A percentile compares a stretch with the other conserved stretches of the same genome.
phyloP scores from a whole-genome alignment of 1,140 invertebrate species.

The Sminthurides bifidus region DNA sequence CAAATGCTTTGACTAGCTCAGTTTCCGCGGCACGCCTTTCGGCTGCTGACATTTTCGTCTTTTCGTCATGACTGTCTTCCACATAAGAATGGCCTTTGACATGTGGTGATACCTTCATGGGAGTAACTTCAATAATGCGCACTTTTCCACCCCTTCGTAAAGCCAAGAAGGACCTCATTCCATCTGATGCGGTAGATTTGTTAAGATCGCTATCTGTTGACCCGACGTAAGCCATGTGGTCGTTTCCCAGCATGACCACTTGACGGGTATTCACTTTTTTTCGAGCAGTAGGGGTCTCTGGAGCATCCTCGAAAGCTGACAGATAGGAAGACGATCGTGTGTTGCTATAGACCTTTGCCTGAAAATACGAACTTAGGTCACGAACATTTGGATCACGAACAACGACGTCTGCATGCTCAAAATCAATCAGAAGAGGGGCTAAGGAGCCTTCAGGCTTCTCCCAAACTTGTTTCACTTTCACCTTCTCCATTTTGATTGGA shows the following conservation, averaged over 20 bases:
- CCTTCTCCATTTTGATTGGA: constrained; percentile 10
- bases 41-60: neutral
- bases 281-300: neutral
- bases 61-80: constrained; percentile 9
- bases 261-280: neutral
- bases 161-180: constrained; percentile 18
- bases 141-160: constrained; percentile 16
- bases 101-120: constrained; percentile 19
- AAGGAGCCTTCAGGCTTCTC: neutral
- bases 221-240: constrained; percentile 16
- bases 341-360: neutral
- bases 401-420: constrained; percentile 21
- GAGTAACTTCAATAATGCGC: constrained; percentile 19
- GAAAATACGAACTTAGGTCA: constrained; percentile 12
- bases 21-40: constrained; percentile 8
- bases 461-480: constrained; percentile 12
- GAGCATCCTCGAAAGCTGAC: neutral
- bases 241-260: constrained; percentile 4
- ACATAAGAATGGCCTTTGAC: constrained; percentile 11
- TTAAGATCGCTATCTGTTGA: neutral
- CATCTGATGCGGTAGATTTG: neutral
- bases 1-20: constrained; percentile 25
- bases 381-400: neutral
- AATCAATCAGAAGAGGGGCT: constrained; percentile 11
- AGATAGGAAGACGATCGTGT: neutral